Evolutionary conservation across 2,113 vertebrate genomes (phyloP).

Genomic region (Lates calcarifer): DNA sequence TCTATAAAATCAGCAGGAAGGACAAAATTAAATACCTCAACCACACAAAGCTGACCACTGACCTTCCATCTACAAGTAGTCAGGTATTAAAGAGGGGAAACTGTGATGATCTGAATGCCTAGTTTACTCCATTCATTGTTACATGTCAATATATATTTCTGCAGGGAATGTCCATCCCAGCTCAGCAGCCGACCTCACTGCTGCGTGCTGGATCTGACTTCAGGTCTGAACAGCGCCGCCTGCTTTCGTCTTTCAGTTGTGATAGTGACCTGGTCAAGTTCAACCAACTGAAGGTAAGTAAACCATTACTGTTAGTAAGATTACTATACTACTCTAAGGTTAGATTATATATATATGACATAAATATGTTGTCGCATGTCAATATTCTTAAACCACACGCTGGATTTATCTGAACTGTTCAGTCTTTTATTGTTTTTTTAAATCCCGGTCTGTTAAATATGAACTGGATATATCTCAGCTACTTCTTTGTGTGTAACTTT

Average conservation of each 20-base stretch:
- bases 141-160: neutral
- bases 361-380: neutral
- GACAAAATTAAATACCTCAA: conserved; percentile 95
- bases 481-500: neutral
- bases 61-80: conserved; percentile 86
- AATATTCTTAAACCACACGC: neutral
- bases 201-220: conserved; percentile 93
- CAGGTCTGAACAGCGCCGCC: conserved; percentile 94
- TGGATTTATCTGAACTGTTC: neutral
- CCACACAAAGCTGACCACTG: conserved; percentile 83
- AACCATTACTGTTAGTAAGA: neutral
- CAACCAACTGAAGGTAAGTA: conserved; percentile 95
- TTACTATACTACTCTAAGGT: neutral
- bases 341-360: too few species aligned
- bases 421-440: neutral
- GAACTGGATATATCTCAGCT: neutral
- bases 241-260: conserved; percentile 96
- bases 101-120: neutral
- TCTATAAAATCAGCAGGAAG: conserved; percentile 95
- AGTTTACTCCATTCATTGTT: neutral
- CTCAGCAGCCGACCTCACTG: conserved; percentile 89
- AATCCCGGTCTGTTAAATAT: neutral
- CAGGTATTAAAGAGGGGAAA: conserved; percentile 84
- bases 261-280: conserved; percentile 98
- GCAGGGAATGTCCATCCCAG: conserved; percentile 89